Evolutionary conservation across 2,797 vertebrate species (phyloP).

Genomic region (Tokudaia muenninki): DNA sequence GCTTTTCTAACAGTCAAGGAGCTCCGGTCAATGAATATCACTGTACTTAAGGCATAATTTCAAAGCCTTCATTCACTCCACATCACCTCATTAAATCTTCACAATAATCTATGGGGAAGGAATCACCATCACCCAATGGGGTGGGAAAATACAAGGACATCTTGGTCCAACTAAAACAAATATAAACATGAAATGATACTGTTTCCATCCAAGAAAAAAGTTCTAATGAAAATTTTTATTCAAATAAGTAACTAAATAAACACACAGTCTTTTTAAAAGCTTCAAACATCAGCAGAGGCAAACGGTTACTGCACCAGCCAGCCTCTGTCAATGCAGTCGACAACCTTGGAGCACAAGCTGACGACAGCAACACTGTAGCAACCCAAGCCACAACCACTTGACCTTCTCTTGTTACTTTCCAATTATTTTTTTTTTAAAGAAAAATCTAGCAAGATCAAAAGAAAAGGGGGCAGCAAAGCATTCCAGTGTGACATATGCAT

Average conservation of each 20-base stretch:
- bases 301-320: background rate
- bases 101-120: background rate
- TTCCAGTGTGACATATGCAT: background rate
- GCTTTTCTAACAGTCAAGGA: background rate
- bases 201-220: background rate
- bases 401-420: constrained; percentile 26
- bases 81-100: constrained; percentile 36
- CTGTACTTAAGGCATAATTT: constrained; percentile 9
- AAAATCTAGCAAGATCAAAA: constrained; percentile 48
- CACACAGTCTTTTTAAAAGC: constrained; percentile 23
- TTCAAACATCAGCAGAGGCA: background rate
- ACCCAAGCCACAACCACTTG: background rate
- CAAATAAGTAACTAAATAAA: constrained; percentile 23
- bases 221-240: constrained; percentile 43
- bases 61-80: background rate
- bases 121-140: constrained; percentile 12
- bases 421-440: constrained; percentile 42
- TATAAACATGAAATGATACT: constrained; percentile 24
- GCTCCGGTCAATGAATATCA: constrained; percentile 14
- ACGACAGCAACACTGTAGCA: background rate
- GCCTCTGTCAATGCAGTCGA: background rate
- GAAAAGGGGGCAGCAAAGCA: constrained; percentile 38
- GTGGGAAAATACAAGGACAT: constrained; percentile 13
- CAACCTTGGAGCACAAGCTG: background rate
- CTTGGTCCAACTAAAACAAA: constrained; percentile 19